These are phyloP conservation scores for Rhynchotus rufescens DNA, from an alignment of 2,797 vertebrate genomes.

Conservation along the genomic window DNA sequence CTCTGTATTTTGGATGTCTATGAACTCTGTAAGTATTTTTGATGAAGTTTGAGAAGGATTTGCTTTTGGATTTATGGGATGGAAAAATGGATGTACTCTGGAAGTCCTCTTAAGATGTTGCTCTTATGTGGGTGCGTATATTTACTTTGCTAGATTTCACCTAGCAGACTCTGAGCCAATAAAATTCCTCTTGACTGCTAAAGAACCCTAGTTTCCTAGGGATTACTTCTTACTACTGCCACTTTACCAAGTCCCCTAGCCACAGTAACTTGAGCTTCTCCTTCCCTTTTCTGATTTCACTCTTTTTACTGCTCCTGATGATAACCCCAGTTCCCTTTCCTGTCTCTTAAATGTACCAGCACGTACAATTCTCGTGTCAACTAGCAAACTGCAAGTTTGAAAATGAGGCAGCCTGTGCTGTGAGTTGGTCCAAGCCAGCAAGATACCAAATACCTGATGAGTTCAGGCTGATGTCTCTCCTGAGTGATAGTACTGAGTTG, in stretches of 20 bases:
- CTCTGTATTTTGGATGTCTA: background rate
- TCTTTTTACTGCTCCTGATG: background rate
- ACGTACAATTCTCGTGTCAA: background rate
- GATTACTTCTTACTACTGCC: background rate
- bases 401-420: fast-evolving
- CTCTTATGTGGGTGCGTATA: background rate
- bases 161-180: background rate
- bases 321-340: background rate
- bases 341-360: background rate
- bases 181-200: background rate
- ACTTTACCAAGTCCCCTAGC: background rate
- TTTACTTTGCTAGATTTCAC: background rate
- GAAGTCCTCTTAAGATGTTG: background rate
- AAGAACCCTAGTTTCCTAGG: background rate
- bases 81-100: background rate
- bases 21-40: background rate
- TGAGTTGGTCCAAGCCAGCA: background rate
- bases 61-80: background rate
- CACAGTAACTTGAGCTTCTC: background rate
- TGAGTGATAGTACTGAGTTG: background rate
- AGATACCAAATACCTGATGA: background rate
- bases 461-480: background rate
- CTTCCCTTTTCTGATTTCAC: background rate
- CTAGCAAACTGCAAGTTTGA: background rate
- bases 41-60: background rate